Evolutionary conservation across 2,113 vertebrate species (phyloP).

Genomic region (Ceyx margarethae): DNA sequence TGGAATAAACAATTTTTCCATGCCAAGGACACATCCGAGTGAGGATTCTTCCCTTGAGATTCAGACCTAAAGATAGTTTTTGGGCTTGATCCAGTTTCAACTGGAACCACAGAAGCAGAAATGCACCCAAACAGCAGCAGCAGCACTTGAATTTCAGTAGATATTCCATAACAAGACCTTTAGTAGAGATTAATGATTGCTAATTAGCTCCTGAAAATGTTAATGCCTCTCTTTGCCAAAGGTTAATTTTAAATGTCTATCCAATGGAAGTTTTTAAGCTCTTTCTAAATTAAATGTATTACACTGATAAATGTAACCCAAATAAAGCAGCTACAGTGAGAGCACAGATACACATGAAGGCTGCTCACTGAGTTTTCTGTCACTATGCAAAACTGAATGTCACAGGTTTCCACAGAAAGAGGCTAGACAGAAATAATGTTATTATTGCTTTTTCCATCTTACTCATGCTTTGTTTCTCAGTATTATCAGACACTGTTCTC

Average conservation of each 20-base stretch:
- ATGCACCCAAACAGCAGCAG: background rate
- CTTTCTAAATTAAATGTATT: background rate
- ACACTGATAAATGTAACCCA: background rate
- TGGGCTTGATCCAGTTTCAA: background rate
- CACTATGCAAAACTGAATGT: background rate
- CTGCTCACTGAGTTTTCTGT: background rate
- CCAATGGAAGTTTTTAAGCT: background rate
- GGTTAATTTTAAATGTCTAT: background rate
- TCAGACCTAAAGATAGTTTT: background rate
- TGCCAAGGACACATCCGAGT: background rate
- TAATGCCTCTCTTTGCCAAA: background rate
- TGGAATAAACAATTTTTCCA: background rate
- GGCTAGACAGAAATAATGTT: background rate
- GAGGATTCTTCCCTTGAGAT: background rate
- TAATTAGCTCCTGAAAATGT: background rate
- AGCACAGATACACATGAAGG: background rate
- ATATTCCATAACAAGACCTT: background rate
- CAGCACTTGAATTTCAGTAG: background rate
- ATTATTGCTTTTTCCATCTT: background rate
- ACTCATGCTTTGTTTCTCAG: background rate
- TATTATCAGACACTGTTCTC: background rate
- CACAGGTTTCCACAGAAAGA: background rate
- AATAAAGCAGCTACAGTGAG: background rate
- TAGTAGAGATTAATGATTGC: background rate
- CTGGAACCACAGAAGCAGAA: background rate